Conservation (phyloP, 2,888 invertebrate genomes). For the Peribatodes rhomboidaria region DNA sequence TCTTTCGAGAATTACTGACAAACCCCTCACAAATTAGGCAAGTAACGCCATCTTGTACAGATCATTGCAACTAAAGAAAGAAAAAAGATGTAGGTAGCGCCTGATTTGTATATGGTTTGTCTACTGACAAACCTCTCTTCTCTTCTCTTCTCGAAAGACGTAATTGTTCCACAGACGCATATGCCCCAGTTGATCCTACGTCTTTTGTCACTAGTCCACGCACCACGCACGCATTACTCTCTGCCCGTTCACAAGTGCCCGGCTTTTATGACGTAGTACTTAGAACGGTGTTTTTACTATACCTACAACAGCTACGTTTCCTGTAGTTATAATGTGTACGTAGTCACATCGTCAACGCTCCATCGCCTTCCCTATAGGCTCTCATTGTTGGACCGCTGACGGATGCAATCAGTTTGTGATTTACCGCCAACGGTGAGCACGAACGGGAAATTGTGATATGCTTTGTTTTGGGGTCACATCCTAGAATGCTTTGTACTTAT, state of each 20-base stretch:
- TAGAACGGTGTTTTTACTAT: neutral
- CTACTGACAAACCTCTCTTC: too few species aligned
- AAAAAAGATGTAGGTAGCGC: too few species aligned
- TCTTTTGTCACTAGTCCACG: neutral
- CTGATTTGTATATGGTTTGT: too few species aligned
- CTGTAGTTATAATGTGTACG: neutral
- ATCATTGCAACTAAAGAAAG: too few species aligned
- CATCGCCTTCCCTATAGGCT: slow-evolving; percentile 26
- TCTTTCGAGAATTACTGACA: too few species aligned
- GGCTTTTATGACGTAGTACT: neutral
- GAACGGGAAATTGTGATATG: slow-evolving; percentile 36
- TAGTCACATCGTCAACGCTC: slow-evolving; percentile 24
- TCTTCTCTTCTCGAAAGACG: too few species aligned
- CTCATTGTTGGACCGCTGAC: slow-evolving; percentile 39
- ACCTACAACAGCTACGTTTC: slow-evolving; percentile 2
- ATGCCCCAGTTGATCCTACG: too few species aligned
- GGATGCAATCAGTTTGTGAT: slow-evolving; percentile 47
- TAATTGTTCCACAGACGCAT: too few species aligned
- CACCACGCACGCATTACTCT: neutral
- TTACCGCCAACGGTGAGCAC: slow-evolving; percentile 34
- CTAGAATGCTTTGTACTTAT: slow-evolving; percentile 2
- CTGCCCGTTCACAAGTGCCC: neutral
- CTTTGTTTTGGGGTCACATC: slow-evolving; percentile 30
- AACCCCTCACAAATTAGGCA: too few species aligned
- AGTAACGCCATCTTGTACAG: too few species aligned